Evolutionary conservation across 2,797 vertebrate species (phyloP).

Genomic region (Distichodus sexfasciatus): DNA sequence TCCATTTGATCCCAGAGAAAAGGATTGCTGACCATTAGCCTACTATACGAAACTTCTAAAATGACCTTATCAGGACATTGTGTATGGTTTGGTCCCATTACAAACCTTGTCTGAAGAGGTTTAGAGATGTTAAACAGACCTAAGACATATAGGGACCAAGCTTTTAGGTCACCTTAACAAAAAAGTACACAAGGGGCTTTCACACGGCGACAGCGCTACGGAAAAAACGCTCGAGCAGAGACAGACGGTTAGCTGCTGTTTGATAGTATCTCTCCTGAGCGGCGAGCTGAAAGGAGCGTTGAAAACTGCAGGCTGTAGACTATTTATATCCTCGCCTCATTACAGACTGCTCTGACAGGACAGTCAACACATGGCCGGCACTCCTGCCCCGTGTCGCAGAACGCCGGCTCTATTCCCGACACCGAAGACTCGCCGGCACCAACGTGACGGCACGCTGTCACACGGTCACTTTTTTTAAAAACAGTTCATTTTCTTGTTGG

Average conservation of each 20-base stretch:
- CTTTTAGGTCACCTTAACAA: background rate
- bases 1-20: background rate
- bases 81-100: background rate
- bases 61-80: background rate
- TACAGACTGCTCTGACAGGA: constrained; percentile 35
- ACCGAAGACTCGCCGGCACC: constrained; percentile 20
- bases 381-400: background rate
- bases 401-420: constrained; percentile 25
- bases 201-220: background rate
- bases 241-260: constrained; percentile 9
- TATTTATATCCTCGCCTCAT: constrained; percentile 50
- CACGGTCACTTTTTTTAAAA: constrained; percentile 10
- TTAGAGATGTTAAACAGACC: background rate
- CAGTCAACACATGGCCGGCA: constrained; percentile 34
- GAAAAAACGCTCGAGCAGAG: constrained; percentile 24
- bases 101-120: background rate
- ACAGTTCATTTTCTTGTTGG: background rate
- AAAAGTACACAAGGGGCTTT: background rate
- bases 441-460: constrained; percentile 21
- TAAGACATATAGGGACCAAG: background rate
- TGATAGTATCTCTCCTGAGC: constrained; percentile 29
- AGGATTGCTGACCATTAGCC: background rate
- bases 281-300: constrained; percentile 23
- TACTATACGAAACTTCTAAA: background rate
- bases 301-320: constrained; percentile 33